Conservation (phyloP, 2,797 vertebrate genomes). For the Labeo calbasu region DNA sequence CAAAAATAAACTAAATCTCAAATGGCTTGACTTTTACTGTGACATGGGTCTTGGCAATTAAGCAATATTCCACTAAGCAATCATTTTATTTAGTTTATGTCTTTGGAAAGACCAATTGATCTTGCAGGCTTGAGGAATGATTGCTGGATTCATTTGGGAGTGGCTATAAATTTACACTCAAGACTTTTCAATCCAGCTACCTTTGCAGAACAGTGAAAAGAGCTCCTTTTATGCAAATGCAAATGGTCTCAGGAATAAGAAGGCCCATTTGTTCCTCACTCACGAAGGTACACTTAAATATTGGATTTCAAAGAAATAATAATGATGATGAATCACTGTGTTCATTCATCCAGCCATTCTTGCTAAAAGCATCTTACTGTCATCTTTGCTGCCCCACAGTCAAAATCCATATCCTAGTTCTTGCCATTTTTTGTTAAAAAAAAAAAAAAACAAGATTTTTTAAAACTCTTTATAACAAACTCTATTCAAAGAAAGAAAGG, state of each 20-base stretch:
- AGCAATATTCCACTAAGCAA: conserved; percentile 2
- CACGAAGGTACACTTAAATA: conserved; percentile 34
- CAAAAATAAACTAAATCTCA: neutral
- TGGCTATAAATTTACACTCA: conserved; percentile 31
- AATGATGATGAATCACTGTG: conserved; percentile 36
- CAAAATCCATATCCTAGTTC: neutral
- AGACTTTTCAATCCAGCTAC: conserved; percentile 33
- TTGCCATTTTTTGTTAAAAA: neutral
- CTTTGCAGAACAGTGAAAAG: conserved; percentile 39
- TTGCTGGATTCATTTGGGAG: conserved; percentile 37
- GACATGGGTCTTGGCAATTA: neutral
- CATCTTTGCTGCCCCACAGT: conserved; percentile 9
- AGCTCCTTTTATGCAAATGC: conserved; percentile 53
- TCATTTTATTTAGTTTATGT: conserved; percentile 29
- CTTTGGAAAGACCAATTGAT: conserved; percentile 19
- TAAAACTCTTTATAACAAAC: neutral
- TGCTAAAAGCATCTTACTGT: conserved; percentile 40
- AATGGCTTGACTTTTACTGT: neutral
- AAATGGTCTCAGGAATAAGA: conserved; percentile 40
- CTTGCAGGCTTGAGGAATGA: conserved; percentile 11
- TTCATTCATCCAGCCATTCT: conserved; percentile 33
- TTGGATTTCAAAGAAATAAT: conserved; percentile 42
- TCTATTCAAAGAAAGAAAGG: neutral
- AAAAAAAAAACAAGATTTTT: neutral
- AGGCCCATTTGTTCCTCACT: conserved; percentile 36